Base-by-base conservation (phyloP, 2,888 invertebrate genomes). In the Corbicula japonica region DNA sequence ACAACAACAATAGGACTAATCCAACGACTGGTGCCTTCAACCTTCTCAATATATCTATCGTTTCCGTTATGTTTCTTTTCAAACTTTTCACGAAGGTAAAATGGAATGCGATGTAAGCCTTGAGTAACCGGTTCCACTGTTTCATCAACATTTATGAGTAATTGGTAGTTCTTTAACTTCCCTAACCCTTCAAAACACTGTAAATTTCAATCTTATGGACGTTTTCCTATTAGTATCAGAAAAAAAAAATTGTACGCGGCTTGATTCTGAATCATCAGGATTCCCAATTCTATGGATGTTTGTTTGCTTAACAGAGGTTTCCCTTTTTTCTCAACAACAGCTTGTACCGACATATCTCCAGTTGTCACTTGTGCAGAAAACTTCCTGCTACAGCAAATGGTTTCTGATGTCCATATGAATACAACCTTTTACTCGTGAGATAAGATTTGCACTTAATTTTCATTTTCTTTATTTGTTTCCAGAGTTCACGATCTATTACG, bases 1-100 rank as follows among this genome's bases (percentile, higher is more conserved):
- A 79, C 70, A 28, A 78, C 61, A 2, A 85, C 78, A 48, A 83
- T 34, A 35, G 80, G 79, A n/a, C 35, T 61, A 21, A 83, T 63
- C 78, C 74, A 78, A 18, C 35, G 30, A 58, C 68, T 62, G n/a
- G 81, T 68, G 10, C 34, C 63, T 3, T 80, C 30, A 8, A 79
- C 79, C n/a, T 60, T 62, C 63, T 62, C 56, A 80, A 83, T 34
- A 83, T 80, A 34, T 78, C 80, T 18, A 52, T 15, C 21, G 21
- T 12, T 23, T 60, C 70, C 76, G 12, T 72, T 18, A 6, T 79
- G 0, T 41, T 76, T 80, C 50, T 50, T 38, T 21, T 79, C 76
- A 23, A 73, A 30, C 23, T 69, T 76, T 23, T 65, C 66, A 30
- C 66, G 30, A n/a, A 73, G 48, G 5, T 41, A 5, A 44, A 35